Conservation (phyloP, 2,888 invertebrate species). For the Pegoplata infirma region DNA sequence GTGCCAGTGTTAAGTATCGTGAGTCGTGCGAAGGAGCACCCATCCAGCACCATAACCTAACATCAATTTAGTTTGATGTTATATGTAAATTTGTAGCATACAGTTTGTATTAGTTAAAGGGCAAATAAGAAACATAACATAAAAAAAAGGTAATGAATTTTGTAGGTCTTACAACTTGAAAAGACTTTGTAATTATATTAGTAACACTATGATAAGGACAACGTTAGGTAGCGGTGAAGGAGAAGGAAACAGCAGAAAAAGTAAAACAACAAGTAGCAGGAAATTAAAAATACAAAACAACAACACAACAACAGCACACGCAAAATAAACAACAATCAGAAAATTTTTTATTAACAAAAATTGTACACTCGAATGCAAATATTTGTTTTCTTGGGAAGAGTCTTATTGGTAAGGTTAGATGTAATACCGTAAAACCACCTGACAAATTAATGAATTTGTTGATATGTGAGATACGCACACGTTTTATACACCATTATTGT, state of each 20-base stretch:
- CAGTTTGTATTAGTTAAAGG: conserved; percentile 2
- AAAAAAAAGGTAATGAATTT: conserved; percentile 30
- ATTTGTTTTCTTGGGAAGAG: too few species aligned
- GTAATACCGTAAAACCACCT: too few species aligned
- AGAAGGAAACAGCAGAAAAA: background rate
- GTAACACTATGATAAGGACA: background rate
- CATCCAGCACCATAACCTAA: background rate
- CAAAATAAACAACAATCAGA: background rate
- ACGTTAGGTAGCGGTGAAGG: too few species aligned
- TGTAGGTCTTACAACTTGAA: conserved; percentile 6
- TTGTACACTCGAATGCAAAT: background rate
- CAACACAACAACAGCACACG: background rate
- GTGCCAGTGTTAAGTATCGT: background rate
- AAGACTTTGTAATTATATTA: conserved; percentile 36
- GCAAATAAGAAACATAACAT: background rate
- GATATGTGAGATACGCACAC: too few species aligned
- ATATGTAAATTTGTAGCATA: conserved; percentile 12
- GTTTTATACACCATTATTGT: too few species aligned
- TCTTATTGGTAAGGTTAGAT: too few species aligned
- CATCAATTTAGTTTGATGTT: conserved; percentile 1
- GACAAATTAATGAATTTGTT: too few species aligned
- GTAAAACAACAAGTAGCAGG: conserved; percentile 36
- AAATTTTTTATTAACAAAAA: background rate
- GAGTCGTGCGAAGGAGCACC: background rate
- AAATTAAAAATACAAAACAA: conserved; percentile 37